Conservation (phyloP, 2,888 invertebrate species). For the Conops quadrifasciatus region DNA sequence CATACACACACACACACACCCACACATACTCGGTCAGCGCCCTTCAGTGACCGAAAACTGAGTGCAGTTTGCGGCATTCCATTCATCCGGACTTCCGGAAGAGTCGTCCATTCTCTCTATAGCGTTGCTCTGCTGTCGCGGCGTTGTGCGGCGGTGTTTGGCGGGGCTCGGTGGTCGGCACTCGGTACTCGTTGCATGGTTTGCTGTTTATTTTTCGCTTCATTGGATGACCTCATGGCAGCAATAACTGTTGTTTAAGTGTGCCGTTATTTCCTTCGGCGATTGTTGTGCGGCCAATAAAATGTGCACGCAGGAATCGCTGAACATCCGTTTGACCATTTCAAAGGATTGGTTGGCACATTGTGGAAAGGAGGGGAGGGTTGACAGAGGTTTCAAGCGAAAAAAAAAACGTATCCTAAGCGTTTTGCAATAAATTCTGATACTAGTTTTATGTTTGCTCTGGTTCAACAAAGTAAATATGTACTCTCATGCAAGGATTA, state of each 20-base stretch:
- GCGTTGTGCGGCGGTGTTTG: conserved; percentile 26
- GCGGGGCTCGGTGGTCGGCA: background rate
- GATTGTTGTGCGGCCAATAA: conserved; percentile 14
- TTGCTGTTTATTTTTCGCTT: conserved; percentile 30
- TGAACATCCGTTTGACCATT: too few species aligned
- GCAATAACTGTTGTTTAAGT: conserved; percentile 55
- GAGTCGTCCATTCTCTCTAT: conserved; percentile 39
- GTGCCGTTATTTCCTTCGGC: conserved; percentile 53
- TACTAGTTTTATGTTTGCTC: too few species aligned
- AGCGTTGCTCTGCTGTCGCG: conserved; percentile 49
- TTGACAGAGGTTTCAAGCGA: too few species aligned
- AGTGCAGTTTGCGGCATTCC: conserved; percentile 4
- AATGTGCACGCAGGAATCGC: conserved; percentile 2
- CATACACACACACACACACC: too few species aligned
- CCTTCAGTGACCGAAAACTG: conserved; percentile 43
- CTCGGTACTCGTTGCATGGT: background rate
- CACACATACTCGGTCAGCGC: conserved; percentile 33
- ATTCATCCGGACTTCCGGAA: background rate
- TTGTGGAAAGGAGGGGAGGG: too few species aligned
- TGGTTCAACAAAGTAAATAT: too few species aligned
- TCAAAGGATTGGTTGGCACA: too few species aligned
- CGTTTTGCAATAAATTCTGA: too few species aligned
- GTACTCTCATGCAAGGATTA: too few species aligned
- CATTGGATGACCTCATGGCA: conserved; percentile 39
- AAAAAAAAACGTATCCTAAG: too few species aligned